phyloP scores from a whole-genome alignment of 2,888 invertebrate species.

The Sympetrum striolatum region DNA sequence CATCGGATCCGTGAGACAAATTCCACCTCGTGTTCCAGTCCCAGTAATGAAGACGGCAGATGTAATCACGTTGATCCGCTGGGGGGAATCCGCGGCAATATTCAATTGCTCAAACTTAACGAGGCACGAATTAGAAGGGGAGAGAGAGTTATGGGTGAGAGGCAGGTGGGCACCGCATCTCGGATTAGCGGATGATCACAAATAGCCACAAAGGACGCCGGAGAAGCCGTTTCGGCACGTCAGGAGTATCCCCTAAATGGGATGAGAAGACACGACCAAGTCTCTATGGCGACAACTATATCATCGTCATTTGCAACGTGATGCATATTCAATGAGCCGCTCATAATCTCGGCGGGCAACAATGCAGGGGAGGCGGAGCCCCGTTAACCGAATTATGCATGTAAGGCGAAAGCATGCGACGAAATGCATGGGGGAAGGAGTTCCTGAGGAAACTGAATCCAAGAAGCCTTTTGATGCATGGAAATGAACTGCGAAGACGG shows the following conservation, averaged over 20 bases:
- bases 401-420: background rate
- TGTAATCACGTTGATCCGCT: background rate
- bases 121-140: background rate
- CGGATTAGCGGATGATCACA: background rate
- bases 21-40: background rate
- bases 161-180: background rate
- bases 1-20: background rate
- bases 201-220: background rate
- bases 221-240: background rate
- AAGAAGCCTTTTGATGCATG: background rate
- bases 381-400: background rate
- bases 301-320: background rate
- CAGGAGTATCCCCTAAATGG: background rate
- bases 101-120: background rate
- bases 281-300: background rate
- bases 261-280: background rate
- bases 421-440: too few relatives aligned
- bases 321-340: background rate
- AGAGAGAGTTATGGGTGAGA: background rate
- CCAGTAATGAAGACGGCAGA: background rate
- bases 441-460: too few relatives aligned
- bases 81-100: background rate
- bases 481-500: background rate
- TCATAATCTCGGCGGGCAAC: background rate
- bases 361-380: background rate